Base-by-base conservation (phyloP, 1,140 invertebrate genomes). In the Wasmannia auropunctata region DNA sequence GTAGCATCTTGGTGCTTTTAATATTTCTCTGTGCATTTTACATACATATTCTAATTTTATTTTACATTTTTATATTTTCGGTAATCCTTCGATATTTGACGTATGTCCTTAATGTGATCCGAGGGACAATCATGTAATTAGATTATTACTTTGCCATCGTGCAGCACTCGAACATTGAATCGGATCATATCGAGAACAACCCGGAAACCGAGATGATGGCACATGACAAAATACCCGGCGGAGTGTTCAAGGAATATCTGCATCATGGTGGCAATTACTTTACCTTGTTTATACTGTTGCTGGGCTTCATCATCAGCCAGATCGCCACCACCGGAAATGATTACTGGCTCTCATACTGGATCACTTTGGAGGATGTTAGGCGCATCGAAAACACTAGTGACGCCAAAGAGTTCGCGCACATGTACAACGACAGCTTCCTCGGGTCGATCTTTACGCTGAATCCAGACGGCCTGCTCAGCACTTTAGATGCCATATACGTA, bases 281-380 rank as follows among this genome's bases (percentile, higher is more conserved):
- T 25, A 92, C 96, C 14, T 95, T 98, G 0, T 65, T 95, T 0
- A 84, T 96, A 0, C 95, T 98, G 28, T 63, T 96, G 0, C 60
- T 97, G 0, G 83, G 96, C 0, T 96, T 97, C 89, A 19, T 98
- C 0, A 19, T 97, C 0, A 96, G 97, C 0, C 97, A 98, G 95
- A 93, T 96, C 0, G 93, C 96, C 0, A 97, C 96, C 49, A 97
- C 97, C 84, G 96, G 96, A 0, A 96, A 96, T 6, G 98, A 99
- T 92, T 98, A 97, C 91, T 98, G 98, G 96, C 95, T 98, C 0
- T 97, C 97, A 86, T 97, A 96, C 80, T 98, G 98, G 98, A 96
- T 96, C 0, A 95, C 95, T 46, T 80, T 95, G 46, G 96, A 96
- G 86, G 86, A 92, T 5, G 94, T 94, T 7, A 86, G 95, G 4